These are phyloP conservation scores for Mechanitis messenoides DNA, from an alignment of 2,888 invertebrate genomes.

Conservation along the genomic window DNA sequence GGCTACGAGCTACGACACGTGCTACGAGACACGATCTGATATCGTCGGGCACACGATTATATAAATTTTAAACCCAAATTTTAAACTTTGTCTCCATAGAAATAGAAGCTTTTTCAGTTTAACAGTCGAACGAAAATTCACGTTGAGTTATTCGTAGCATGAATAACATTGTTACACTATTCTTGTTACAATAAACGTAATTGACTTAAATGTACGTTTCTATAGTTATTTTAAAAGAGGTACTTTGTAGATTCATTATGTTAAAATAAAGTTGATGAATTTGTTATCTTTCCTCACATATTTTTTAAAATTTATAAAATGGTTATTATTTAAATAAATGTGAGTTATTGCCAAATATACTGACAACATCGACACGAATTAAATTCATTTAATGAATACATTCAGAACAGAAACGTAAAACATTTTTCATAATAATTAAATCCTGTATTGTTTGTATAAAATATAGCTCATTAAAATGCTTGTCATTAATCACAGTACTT, in stretches of 20 bases:
- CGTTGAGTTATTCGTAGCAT: conserved; percentile 5
- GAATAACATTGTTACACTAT: conserved; percentile 4
- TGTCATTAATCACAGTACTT: not conserved
- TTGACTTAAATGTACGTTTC: conserved; percentile 3
- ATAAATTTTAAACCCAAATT: not conserved
- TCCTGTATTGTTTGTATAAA: no score
- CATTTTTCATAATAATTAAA: no score
- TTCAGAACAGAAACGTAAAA: no score
- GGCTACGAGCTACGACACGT: conserved; percentile 18
- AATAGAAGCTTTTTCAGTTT: not conserved
- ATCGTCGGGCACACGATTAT: conserved; percentile 1
- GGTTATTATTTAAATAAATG: no score
- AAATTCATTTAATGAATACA: no score
- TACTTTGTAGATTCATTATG: no score
- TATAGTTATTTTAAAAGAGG: not conserved
- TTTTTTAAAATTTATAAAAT: no score
- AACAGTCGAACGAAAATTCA: not conserved
- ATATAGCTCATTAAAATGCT: not conserved
- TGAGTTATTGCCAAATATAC: no score
- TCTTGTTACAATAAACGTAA: conserved; percentile 1
- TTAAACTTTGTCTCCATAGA: not conserved
- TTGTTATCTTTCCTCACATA: no score
- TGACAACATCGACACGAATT: no score
- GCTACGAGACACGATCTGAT: conserved; percentile 22
- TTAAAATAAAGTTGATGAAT: no score